A percentile compares a stretch with the other conserved stretches of the same genome.
phyloP scores from a whole-genome alignment of 2,113 vertebrate genomes.

The Corvus moneduloides region DNA sequence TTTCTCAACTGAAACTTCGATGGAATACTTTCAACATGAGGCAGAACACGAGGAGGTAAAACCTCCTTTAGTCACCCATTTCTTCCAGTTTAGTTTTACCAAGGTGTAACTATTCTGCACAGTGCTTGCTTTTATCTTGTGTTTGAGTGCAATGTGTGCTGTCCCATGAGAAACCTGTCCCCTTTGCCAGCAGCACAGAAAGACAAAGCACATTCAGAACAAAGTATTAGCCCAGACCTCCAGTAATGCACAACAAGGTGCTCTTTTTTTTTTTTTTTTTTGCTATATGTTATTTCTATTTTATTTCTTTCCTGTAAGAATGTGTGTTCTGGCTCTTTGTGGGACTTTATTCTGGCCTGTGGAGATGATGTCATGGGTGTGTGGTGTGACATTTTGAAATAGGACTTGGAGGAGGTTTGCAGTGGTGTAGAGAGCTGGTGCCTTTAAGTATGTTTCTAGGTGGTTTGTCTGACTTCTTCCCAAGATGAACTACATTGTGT shows the following conservation, averaged over 20 bases:
- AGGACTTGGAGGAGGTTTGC: neutral
- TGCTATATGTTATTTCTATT: rapidly evolving
- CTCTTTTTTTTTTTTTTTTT: neutral
- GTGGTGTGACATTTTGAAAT: neutral
- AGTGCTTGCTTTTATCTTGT: neutral
- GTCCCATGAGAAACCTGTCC: neutral
- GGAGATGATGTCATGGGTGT: neutral
- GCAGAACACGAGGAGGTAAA: neutral
- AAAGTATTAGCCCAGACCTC: neutral
- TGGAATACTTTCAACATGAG: neutral
- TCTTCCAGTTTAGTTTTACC: neutral
- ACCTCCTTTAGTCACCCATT: neutral
- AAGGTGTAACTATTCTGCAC: neutral
- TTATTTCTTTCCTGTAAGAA: neutral
- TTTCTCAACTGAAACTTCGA: neutral
- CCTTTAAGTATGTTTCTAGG: neutral
- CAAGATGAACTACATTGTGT: neutral
- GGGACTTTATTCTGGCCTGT: neutral
- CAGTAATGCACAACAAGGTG: neutral
- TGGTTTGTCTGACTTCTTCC: neutral
- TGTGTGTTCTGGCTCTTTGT: neutral
- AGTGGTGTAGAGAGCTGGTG: neutral
- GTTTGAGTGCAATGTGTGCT: neutral
- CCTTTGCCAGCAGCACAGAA: neutral
- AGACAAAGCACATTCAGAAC: neutral